phyloP scores from a whole-genome alignment of 2,888 invertebrate genomes.

The Macrophya annulata region DNA sequence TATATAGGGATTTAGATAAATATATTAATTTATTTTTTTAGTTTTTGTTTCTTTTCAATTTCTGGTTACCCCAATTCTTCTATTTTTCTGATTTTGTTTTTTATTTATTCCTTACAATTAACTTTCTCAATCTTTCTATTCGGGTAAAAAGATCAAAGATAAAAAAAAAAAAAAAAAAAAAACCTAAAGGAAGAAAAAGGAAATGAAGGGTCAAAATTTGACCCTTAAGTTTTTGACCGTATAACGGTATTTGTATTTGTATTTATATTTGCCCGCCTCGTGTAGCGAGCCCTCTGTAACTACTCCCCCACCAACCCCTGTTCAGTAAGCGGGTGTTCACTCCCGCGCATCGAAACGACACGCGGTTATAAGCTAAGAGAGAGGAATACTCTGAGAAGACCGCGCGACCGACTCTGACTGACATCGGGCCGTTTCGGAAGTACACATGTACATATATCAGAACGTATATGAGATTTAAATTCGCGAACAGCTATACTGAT shows the following conservation, averaged over 20 bases:
- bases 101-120: too few relatives aligned
- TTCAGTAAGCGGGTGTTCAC: constrained; percentile 20
- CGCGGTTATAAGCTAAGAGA: constrained; percentile 34
- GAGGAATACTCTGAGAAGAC: constrained; percentile 6
- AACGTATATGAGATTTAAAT: too few relatives aligned
- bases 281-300: neutral
- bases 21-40: neutral
- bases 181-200: neutral
- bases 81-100: neutral
- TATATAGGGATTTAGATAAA: constrained; percentile 32
- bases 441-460: neutral
- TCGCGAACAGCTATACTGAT: neutral
- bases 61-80: neutral
- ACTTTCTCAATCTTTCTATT: neutral
- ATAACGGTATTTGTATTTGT: neutral
- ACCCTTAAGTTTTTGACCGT: neutral
- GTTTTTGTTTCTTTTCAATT: too few relatives aligned
- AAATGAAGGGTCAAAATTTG: neutral
- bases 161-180: neutral
- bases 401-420: constrained; percentile 9
- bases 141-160: neutral
- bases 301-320: constrained; percentile 15
- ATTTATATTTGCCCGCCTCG: neutral
- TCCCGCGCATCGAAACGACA: constrained; percentile 47
- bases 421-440: neutral